Conservation (phyloP, 2,888 invertebrate species). For the Dynastes grantii region DNA sequence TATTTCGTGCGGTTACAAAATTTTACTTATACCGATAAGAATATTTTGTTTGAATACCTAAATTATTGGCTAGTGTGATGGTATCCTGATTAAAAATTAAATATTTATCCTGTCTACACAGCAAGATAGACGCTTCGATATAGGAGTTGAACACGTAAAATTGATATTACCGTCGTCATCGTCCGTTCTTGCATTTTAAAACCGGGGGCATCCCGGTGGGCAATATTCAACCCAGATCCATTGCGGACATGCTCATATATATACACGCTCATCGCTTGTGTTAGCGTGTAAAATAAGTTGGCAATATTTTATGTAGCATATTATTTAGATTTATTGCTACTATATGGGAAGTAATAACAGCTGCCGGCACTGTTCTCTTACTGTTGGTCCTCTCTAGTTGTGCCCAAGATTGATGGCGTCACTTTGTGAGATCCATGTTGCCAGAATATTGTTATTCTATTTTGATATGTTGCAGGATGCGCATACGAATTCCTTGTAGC, state of each 20-base stretch:
- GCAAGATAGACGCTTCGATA: constrained; percentile 56
- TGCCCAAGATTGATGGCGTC: constrained; percentile 67
- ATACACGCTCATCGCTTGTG: neutral
- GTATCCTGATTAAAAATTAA: constrained; percentile 57
- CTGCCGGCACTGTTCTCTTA: constrained; percentile 60
- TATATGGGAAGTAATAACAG: constrained; percentile 68
- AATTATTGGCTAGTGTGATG: too few relatives aligned
- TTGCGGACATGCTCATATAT: constrained; percentile 43
- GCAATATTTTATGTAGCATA: constrained; percentile 65
- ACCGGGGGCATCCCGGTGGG: too few relatives aligned
- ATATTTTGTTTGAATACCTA: too few relatives aligned
- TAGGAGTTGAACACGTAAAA: constrained; percentile 51
- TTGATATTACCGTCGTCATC: constrained; percentile 50
- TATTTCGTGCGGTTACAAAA: too few relatives aligned
- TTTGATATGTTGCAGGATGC: constrained; percentile 47
- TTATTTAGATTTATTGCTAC: constrained; percentile 69
- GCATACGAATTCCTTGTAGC: constrained; percentile 25
- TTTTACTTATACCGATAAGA: too few relatives aligned
- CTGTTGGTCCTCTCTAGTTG: constrained; percentile 56
- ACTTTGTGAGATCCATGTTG: constrained; percentile 66
- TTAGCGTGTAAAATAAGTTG: constrained; percentile 58
- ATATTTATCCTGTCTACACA: constrained; percentile 56
- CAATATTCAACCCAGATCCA: constrained; percentile 59
- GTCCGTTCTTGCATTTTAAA: constrained; percentile 36
- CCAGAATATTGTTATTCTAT: constrained; percentile 64